Evolutionary conservation across 2,113 vertebrate species (phyloP).

Genomic region (Myotis yumanensis): DNA sequence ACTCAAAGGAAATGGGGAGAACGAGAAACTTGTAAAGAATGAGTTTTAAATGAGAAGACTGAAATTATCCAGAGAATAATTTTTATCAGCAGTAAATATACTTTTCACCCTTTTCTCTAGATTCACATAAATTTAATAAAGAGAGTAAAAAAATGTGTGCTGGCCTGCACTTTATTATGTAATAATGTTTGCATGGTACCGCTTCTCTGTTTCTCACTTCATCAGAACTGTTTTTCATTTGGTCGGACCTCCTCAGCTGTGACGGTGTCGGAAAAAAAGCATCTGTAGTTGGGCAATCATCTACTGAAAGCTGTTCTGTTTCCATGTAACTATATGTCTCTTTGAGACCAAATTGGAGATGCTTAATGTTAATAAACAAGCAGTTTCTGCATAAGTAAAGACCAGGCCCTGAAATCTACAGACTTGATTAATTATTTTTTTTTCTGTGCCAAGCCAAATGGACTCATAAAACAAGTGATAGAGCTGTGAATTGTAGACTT

Average conservation of each 20-base stretch:
- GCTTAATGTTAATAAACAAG: constrained; percentile 76
- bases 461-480: constrained; percentile 73
- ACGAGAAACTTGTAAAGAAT: constrained; percentile 43
- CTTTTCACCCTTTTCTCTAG: constrained; percentile 75
- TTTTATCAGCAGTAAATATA: constrained; percentile 72
- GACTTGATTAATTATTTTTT: constrained; percentile 76
- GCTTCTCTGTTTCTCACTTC: constrained; percentile 76
- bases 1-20: constrained; percentile 23
- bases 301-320: constrained; percentile 67
- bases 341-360: constrained; percentile 72
- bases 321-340: constrained; percentile 67
- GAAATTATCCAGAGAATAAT: constrained; percentile 64
- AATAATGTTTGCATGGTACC: constrained; percentile 68
- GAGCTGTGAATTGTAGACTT: constrained; percentile 70
- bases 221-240: constrained; percentile 80
- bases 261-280: constrained; percentile 68
- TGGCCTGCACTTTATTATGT: constrained; percentile 73
- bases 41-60: constrained; percentile 55
- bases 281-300: constrained; percentile 74
- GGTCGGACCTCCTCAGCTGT: constrained; percentile 72
- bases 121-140: constrained; percentile 74
- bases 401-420: constrained; percentile 47
- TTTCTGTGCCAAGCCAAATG: constrained; percentile 73
- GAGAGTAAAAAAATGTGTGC: constrained; percentile 46
- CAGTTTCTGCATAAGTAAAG: constrained; percentile 76